These are phyloP conservation scores for Trichogramma dendrolimi DNA, from an alignment of 2,888 invertebrate species.

Conservation along the genomic window DNA sequence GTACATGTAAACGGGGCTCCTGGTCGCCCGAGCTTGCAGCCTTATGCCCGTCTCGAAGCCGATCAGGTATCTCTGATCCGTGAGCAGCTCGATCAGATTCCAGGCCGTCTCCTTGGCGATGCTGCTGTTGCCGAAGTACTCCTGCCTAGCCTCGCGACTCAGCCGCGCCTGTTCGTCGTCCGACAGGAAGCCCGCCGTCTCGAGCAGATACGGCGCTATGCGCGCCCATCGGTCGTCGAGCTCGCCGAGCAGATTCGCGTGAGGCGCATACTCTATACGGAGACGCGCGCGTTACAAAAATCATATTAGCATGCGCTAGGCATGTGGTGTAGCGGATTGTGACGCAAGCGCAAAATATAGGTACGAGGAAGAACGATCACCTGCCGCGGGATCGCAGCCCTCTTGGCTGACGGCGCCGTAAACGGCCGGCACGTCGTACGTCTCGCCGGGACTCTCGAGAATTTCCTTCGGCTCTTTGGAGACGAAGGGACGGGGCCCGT, in stretches of 20 bases:
- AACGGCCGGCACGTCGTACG: constrained; percentile 6
- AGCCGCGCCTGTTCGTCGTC: not conserved
- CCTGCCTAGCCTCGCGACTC: not conserved
- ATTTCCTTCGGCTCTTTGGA: not conserved
- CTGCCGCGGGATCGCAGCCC: constrained; percentile 8
- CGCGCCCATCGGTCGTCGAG: constrained; percentile 3
- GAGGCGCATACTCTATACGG: constrained; percentile 4
- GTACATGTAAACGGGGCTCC: constrained; percentile 10
- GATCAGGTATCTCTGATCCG: constrained; percentile 2
- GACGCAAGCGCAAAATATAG: not conserved
- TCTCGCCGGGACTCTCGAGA: not conserved
- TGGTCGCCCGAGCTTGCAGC: not conserved
- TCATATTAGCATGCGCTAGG: not conserved
- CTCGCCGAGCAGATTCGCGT: constrained; percentile 8
- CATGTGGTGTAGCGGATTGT: not conserved
- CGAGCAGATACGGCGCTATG: constrained; percentile 7
- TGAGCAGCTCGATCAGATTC: not conserved
- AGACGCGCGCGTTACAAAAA: not conserved
- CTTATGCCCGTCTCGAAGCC: constrained; percentile 3
- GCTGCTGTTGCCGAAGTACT: not conserved
- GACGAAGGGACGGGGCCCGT: not conserved
- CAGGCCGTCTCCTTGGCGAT: not conserved
- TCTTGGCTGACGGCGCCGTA: constrained; percentile 7
- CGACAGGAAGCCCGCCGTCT: not conserved
- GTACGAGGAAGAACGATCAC: not conserved